These are phyloP conservation scores for Nebria brevicollis DNA, from an alignment of 2,888 invertebrate genomes.

Conservation along the genomic window DNA sequence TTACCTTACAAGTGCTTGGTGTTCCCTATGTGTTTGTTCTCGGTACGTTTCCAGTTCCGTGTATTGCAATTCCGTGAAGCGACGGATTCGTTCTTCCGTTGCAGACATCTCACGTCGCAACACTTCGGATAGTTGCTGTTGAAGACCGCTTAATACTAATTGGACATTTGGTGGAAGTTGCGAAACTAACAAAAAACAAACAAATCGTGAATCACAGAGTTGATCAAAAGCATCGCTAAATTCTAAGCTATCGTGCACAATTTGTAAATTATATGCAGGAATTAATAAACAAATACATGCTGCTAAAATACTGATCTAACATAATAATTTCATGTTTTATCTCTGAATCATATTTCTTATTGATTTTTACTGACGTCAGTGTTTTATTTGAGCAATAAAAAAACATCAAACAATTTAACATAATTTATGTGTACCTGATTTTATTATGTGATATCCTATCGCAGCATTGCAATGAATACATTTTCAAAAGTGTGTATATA, in stretches of 20 bases:
- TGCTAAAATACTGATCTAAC: no score
- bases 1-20: constrained; percentile 73
- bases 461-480: constrained; percentile 9
- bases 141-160: constrained; percentile 69
- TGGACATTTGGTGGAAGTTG: constrained; percentile 66
- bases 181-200: constrained; percentile 55
- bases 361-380: neutral
- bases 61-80: constrained; percentile 80
- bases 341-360: neutral
- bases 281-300: no score
- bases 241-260: no score
- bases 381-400: no score
- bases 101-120: constrained; percentile 75
- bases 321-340: neutral
- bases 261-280: no score
- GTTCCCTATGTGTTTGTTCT: constrained; percentile 78
- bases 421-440: constrained; percentile 26
- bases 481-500: no score
- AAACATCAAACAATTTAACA: neutral
- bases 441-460: constrained; percentile 33
- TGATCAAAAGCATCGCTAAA: no score
- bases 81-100: constrained; percentile 79
- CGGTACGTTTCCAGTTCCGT: constrained; percentile 77
- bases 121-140: constrained; percentile 74
- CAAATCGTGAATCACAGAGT: neutral